A percentile compares a stretch with the other conserved stretches of the same genome.
Evolutionary conservation across 2,113 vertebrate genomes (phyloP).

Genomic region (Strigops habroptila): DNA sequence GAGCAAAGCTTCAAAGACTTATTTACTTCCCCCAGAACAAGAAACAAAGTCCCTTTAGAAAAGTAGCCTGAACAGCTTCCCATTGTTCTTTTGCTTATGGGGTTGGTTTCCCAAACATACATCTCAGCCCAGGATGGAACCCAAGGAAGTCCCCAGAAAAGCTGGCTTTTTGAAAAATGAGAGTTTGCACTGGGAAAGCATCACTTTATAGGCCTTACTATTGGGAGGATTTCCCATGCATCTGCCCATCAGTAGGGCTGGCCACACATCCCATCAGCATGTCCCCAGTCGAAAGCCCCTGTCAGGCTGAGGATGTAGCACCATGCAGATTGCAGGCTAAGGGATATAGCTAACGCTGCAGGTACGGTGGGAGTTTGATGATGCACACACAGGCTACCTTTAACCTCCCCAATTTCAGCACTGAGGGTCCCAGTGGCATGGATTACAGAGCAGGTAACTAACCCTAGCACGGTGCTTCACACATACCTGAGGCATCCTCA

Average conservation of each 20-base stretch:
- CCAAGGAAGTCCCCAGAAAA: background rate
- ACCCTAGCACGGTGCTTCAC: fast-evolving
- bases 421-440: fast-evolving
- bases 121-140: background rate
- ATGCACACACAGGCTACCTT: background rate
- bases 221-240: background rate
- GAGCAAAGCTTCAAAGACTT: background rate
- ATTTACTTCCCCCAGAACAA: background rate
- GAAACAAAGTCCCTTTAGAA: background rate
- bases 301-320: background rate
- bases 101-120: background rate
- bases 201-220: background rate
- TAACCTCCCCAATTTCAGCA: background rate
- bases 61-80: background rate
- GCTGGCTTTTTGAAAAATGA: background rate
- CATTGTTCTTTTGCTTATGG: background rate
- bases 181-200: background rate
- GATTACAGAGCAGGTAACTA: too few species aligned
- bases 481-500: background rate
- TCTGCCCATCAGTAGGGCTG: background rate
- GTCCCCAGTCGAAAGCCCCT: background rate
- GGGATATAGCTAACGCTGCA: fast-evolving
- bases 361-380: background rate
- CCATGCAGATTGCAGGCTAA: fast-evolving
- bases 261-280: fast-evolving